Evolutionary conservation across 2,888 invertebrate species (phyloP).

Genomic region (Panzeria rudis): DNA sequence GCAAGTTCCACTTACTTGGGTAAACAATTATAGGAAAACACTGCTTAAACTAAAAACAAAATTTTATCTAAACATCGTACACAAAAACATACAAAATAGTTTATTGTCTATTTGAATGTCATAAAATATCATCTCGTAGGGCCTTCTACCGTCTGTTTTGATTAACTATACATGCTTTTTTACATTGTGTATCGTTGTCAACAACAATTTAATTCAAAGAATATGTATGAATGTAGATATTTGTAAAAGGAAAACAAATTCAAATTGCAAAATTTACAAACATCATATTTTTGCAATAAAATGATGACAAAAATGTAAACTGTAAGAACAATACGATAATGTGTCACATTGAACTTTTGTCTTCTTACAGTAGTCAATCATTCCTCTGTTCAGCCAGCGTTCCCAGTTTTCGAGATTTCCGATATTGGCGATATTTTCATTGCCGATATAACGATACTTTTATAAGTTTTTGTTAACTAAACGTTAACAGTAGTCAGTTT

Average conservation of each 20-base stretch:
- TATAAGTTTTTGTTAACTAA: no score
- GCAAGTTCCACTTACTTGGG: no score
- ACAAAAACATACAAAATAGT: not conserved
- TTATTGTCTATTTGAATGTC: conserved; percentile 8
- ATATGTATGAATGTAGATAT: not conserved
- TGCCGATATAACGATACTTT: no score
- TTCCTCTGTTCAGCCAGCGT: not conserved
- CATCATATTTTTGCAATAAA: conserved; percentile 32
- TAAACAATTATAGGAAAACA: no score
- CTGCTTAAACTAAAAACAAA: not conserved
- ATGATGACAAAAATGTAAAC: conserved; percentile 50
- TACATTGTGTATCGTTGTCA: conserved; percentile 55
- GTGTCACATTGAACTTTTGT: conserved; percentile 73
- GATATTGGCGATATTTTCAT: no score
- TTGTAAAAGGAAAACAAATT: conserved; percentile 5
- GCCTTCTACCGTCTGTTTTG: conserved; percentile 45
- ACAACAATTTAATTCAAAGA: conserved; percentile 63
- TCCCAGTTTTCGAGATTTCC: no score
- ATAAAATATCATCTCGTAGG: conserved; percentile 21
- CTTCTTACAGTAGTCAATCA: conserved; percentile 20
- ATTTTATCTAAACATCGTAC: not conserved
- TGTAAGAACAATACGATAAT: conserved; percentile 65
- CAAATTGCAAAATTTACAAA: conserved; percentile 31
- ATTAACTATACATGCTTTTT: conserved; percentile 38
- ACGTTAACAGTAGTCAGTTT: no score